Percentiles rank a stretch among this genome's conserved stretches.
Conservation (phyloP, 1,140 invertebrate species). For the Onthophagus taurus region DNA sequence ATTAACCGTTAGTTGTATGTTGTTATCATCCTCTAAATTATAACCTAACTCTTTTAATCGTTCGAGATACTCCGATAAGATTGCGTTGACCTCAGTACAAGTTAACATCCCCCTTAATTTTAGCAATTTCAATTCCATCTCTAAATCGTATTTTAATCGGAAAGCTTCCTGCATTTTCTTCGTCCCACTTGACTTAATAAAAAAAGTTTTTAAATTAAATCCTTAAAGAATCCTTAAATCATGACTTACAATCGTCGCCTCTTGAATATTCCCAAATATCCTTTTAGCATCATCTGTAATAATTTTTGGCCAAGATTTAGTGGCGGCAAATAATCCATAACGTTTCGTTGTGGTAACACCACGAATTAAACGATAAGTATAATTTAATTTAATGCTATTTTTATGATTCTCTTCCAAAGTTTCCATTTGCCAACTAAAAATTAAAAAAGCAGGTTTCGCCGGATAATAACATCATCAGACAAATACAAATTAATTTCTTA, state of each 20-base stretch:
- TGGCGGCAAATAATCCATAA: conserved; percentile 31
- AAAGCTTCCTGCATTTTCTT: conserved; percentile 13
- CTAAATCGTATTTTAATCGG: conserved; percentile 29
- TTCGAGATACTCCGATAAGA: too few species aligned
- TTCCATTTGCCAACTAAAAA: conserved; percentile 34
- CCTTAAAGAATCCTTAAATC: conserved; percentile 2
- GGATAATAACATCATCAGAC: not conserved
- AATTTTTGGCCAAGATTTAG: conserved; percentile 26
- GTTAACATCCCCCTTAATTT: conserved; percentile 22
- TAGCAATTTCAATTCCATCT: conserved; percentile 21
- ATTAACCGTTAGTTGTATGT: too few species aligned
- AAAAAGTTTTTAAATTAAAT: conserved; percentile 10
- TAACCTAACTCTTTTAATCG: too few species aligned
- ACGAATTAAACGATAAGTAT: conserved; percentile 29
- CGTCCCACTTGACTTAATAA: conserved; percentile 17
- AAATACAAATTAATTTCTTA: conserved; percentile 19
- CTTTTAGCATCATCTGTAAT: conserved; percentile 20
- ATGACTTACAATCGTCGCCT: conserved; percentile 9
- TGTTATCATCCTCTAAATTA: too few species aligned
- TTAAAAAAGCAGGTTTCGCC: conserved; percentile 1
- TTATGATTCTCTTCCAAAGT: conserved; percentile 21
- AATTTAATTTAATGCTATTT: conserved; percentile 25
- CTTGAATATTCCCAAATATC: conserved; percentile 15
- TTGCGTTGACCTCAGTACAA: too few species aligned
- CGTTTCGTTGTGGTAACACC: conserved; percentile 30